Evolutionary conservation across 2,113 vertebrate species (phyloP), one percentile per base, ranked within the genome.

Genomic region (Campylorhamphus procurvoides): DNA sequence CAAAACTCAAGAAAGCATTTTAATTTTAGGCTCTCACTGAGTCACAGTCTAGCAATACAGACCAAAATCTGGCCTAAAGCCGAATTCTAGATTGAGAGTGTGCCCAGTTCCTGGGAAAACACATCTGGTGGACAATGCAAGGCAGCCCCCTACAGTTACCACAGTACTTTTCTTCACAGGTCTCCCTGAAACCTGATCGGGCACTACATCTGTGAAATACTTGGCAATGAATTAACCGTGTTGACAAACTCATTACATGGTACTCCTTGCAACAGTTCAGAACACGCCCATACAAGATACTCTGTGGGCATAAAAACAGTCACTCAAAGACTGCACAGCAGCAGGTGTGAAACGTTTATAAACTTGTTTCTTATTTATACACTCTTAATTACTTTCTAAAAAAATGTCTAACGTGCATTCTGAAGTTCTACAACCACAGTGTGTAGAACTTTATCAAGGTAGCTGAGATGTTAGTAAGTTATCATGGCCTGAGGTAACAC

Each of bases 1-100:
- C 11, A 76, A 79, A 92, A 90, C 59, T 69, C 55, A 90, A 67
- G 23, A 94, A 82, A 55, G 14, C 37, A 71, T 79, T 92, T 75
- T 39, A 71, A 82, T 92, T 84, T 91, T 63, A 77, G 89, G 31
- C 40, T 91, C 56, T 77, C 10, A 60, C 31, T 52, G 67, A 94
- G 58, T 68, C 60, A 83, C 18, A 72, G 69, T 84, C 86, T 90
- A 78, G 33, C 56, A 82, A 27, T 47, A 81, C 40, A 46, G 37
- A 83, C 23, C 69, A 74, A 85, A 90, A 71, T 39, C 39, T 66
- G 49, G 52, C 40, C 68, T 59, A 59, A 71, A 69, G 20, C 50
- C 76, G 23, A 87, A 74, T 50, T 95, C 42, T 79, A 96, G 59
- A 77, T 14, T 71, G 22, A 71, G 24, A 66, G 22, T 10, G 6